Percentiles rank a stretch among this genome's conserved stretches.
phyloP scores from a whole-genome alignment of 2,113 vertebrate species.

The Genyomyrus donnyi region DNA sequence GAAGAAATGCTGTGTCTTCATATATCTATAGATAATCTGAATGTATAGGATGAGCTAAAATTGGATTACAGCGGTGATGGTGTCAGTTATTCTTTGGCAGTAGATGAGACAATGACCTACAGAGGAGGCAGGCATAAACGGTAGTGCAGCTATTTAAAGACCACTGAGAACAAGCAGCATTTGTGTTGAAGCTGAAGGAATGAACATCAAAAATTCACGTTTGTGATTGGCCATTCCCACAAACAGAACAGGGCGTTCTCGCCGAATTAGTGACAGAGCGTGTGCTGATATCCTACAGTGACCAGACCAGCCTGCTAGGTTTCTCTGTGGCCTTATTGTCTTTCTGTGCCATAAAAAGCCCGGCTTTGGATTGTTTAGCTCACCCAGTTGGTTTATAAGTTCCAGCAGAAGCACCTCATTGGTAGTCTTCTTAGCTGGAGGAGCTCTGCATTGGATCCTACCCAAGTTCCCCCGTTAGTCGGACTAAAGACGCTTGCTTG shows the following conservation, averaged over 20 bases:
- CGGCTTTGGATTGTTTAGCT: conserved; percentile 62
- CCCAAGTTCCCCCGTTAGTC: conserved; percentile 21
- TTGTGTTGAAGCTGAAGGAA: conserved; percentile 72
- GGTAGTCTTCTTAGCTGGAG: conserved; percentile 20
- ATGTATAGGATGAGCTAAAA: conserved; percentile 30
- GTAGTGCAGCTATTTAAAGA: conserved; percentile 57
- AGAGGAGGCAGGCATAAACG: conserved; percentile 50
- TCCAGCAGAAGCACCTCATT: conserved; percentile 42
- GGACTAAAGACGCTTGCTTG: conserved; percentile 14
- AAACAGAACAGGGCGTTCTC: conserved; percentile 52
- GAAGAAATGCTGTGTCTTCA: background rate
- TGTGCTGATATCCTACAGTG: conserved; percentile 62
- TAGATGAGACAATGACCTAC: conserved; percentile 43
- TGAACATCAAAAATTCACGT: conserved; percentile 50
- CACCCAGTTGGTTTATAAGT: conserved; percentile 58
- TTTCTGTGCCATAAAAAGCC: conserved; percentile 58
- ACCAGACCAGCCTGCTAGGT: conserved; percentile 65
- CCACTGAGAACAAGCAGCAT: conserved; percentile 58
- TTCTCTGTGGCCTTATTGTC: conserved; percentile 71
- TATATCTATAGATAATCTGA: conserved; percentile 13
- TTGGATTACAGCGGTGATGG: conserved; percentile 33
- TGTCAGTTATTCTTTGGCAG: conserved; percentile 42
- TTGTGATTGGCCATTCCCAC: conserved; percentile 48
- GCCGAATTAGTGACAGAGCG: conserved; percentile 59
- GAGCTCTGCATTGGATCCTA: background rate